Evolutionary conservation across 2,113 vertebrate genomes (phyloP).

Genomic region (Narcine bancroftii): DNA sequence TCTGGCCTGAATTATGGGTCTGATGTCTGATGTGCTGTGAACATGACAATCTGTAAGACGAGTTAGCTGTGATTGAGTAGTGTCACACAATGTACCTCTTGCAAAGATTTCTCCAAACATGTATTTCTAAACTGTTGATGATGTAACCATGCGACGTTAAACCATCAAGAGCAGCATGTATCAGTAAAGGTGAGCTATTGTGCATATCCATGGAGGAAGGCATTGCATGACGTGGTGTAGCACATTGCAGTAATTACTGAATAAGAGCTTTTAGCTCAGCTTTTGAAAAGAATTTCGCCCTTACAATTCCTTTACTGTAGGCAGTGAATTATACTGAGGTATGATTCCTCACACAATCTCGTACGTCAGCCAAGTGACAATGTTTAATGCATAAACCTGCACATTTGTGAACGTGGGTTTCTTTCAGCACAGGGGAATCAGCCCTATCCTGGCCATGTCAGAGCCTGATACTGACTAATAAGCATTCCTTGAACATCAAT

Average conservation of each 20-base stretch:
- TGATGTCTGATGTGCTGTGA: neutral
- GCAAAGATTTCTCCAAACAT: neutral
- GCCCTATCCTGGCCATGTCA: neutral
- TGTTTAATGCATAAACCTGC: neutral
- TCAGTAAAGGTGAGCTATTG: slow-evolving; percentile 6
- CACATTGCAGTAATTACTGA: neutral
- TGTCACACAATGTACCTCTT: neutral
- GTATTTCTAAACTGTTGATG: neutral
- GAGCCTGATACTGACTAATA: neutral
- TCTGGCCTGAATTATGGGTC: neutral
- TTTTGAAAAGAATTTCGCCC: neutral
- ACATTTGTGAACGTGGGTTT: neutral
- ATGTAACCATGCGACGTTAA: neutral
- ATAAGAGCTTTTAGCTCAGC: neutral
- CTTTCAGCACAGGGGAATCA: neutral
- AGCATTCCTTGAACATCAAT: neutral
- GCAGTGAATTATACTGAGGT: neutral
- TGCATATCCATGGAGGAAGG: neutral
- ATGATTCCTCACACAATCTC: neutral
- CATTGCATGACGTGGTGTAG: neutral
- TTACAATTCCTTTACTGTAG: neutral
- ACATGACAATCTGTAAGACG: neutral
- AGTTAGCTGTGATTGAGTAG: neutral
- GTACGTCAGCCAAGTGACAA: neutral
- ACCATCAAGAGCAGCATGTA: neutral